Base-by-base conservation (phyloP, 2,888 invertebrate species). In the Uropetala carovei region DNA sequence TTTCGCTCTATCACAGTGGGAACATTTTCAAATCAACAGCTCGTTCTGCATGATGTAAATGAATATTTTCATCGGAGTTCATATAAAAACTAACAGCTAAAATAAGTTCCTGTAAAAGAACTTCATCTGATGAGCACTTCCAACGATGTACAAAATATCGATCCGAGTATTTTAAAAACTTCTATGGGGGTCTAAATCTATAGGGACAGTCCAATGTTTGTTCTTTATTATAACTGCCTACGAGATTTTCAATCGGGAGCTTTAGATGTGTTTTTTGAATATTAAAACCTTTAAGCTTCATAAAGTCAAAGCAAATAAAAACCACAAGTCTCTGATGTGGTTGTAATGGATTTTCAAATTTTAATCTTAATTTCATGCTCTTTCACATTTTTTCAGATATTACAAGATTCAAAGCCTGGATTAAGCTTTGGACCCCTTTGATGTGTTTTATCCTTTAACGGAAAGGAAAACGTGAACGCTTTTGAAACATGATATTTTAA, bases 401-500 rank as follows among this genome's bases (percentile, higher is more conserved):
- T 75, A 75, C 75, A 27, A 75, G 75, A 27, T 75, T 75, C 75
- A 75, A 75, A 75, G 75, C 75, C 14, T 75, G 75, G 75, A 75
- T 75, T 75, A 75, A 75, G 75, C 75, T 27, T 75, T 11, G 10
- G 75, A 22, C 22, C 4, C 22, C 75, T 68, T 68, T 68, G 68
- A 75, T 27, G 75, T 75, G 75, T 75, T 75, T 75, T 75, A 27
- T 27, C 27, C 75, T 75, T 75, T 75, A 27, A 27, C 75, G 75
- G 22, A 75, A 75, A 68, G 68, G 68, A 68, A 68, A 68, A 68
- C 68, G 68, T 18, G 68, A 75, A 75, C 75, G 75, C 75, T 22
- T 75, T 75, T 75, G 75, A 27, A 75, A 75, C 75, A 75, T 75
- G 75, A 22, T 75, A 75, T 75, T 75, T 75, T 75, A 75, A 75